Percentiles rank a stretch among this genome's conserved stretches.
Conservation (phyloP, 2,797 vertebrate genomes). For the Centropyge bicolor region DNA sequence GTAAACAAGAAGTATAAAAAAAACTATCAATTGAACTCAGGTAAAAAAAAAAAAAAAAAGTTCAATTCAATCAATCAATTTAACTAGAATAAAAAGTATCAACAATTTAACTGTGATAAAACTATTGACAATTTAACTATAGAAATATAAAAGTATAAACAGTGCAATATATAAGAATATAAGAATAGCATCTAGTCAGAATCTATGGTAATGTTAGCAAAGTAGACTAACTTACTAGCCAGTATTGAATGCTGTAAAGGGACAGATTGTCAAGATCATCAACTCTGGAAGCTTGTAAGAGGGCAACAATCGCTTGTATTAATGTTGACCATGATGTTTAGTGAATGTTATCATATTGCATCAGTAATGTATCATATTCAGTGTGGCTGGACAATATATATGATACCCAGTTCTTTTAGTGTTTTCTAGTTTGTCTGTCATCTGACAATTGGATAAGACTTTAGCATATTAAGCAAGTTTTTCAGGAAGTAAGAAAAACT, state of each 20-base stretch:
- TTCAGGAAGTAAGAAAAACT: background rate
- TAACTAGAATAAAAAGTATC: no score
- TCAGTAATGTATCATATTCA: no score
- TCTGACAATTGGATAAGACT: constrained; percentile 5
- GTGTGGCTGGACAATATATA: constrained; percentile 7
- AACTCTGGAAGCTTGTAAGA: background rate
- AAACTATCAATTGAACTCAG: no score
- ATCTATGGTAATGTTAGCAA: background rate
- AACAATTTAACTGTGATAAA: no score
- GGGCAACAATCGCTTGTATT: no score
- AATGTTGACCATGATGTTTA: no score
- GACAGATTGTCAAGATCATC: background rate
- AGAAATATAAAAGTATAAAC: no score
- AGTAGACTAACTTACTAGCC: background rate
- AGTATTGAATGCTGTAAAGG: background rate
- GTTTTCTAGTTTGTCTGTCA: background rate
- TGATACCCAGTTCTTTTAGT: background rate
- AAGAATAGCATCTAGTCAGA: background rate
- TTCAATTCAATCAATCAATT: no score
- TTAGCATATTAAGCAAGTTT: constrained; percentile 32
- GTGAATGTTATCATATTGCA: no score
- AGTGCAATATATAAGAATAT: background rate
- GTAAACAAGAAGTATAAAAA: no score
- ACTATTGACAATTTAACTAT: no score
- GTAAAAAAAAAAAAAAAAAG: no score